Base-by-base conservation (phyloP, 2,888 invertebrate genomes). In the Prosapia bicincta region DNA sequence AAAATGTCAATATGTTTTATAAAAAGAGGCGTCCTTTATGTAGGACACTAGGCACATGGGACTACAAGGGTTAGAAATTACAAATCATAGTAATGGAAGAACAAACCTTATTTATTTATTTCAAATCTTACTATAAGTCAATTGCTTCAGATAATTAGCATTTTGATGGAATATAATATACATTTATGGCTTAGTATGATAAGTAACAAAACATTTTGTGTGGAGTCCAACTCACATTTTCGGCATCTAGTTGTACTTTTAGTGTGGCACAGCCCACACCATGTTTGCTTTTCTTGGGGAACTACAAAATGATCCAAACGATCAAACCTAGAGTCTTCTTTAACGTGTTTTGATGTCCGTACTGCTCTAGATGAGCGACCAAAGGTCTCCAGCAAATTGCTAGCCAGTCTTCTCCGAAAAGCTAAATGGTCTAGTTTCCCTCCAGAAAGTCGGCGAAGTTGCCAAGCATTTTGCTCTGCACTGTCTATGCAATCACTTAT, bases 391-490 rank as follows among this genome's bases (percentile, higher is more conserved):
- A 76, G 69, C 30, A 76, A 38, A 1, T 28, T 28, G n/a, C 67
- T 32, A 13, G 81, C 80, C 30, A 81, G 67, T 20, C 43, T 67
- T 71, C 81, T 74, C 65, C 81, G 70, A 75, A 82, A 82, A 15
- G 67, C 67, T 25, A 81, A 69, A 66, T 81, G 80, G 69, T 82
- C 80, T 54, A 80, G n/a, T 32, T 66, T 78, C 69, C 79, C 80
- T 25, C 80, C 79, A 54, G 78, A 6, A 10, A 43, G 30, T 73
- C 78, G 30, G 43, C 81, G 79, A 26, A 82, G 43, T n/a, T 81
- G 80, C 82, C 81, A 82, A 20, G 80, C 80, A 79, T 82, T 83
- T 68, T 82, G 81, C 32, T 80, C 77, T 7, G 81, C 79, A 78
- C 80, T 78, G 78, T 82, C 82, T 26, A 82, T 68, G 32, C 78